Evolutionary conservation across 2,888 invertebrate species (phyloP), one percentile per base, ranked within the genome.

Genomic region (Dryocosmus kuriphilus): DNA sequence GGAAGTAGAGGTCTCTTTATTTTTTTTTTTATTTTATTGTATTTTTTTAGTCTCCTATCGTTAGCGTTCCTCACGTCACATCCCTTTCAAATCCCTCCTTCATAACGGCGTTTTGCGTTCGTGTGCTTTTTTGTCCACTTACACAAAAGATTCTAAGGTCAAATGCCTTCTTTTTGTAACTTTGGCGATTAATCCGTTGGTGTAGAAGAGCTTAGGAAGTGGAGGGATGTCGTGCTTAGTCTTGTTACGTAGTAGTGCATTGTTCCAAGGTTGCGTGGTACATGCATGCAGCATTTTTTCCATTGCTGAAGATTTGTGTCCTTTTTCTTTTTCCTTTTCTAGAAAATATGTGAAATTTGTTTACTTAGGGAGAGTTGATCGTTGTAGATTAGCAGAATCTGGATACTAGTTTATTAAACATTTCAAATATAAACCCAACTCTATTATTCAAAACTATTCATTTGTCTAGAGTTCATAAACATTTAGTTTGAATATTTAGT

Each of bases 181-280:
- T 51, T 57, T 71, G 71, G 4, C 11, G 14, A 51, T 46, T 71
- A 51, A 71, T 71, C n/a, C 30, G n/a, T n/a, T 71, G 19, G n/a
- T 32, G n/a, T 71, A 71, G 71, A 71, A 19, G n/a, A 71, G 51
- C 71, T 71, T 19, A 51, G 27, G 19, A 71, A 32, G 27, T 60
- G 27, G 16, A 24, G 71, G 51, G 71, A 55, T 71, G 51, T 55
- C 11, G 55, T 51, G 51, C 71, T 32, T 71, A 71, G n/a, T 71
- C 22, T 71, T 71, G 71, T 55, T 27, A 51, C n/a, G n/a, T n/a
- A 46, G 71, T 71, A 71, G 71, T 71, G 71, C 51, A 71, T 71
- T 71, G 71, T 71, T 71, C 51, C 22, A 71, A 51, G n/a, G 27
- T 71, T 71, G 27, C 71, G 51, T 32, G 71, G 30, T 71, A 22